Conservation (phyloP, 2,888 invertebrate genomes). For the Cheilosia vernalis region DNA sequence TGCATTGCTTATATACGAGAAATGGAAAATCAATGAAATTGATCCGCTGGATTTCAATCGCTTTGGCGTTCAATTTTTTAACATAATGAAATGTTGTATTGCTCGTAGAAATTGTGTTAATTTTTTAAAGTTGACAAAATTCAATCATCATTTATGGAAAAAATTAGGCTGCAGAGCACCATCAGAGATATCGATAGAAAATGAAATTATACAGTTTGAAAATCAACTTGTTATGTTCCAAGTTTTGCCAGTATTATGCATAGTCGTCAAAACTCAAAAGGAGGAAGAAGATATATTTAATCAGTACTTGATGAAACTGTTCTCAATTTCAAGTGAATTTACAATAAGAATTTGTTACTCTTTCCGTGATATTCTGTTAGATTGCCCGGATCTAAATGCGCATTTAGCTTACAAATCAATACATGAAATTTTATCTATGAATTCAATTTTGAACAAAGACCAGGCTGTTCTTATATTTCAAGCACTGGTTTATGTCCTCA, state of each 20-base stretch:
- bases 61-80: slow-evolving; percentile 82
- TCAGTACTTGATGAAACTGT: slow-evolving; percentile 85
- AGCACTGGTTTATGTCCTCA: slow-evolving; percentile 86
- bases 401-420: slow-evolving; percentile 82
- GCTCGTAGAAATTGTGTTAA: slow-evolving; percentile 79
- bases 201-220: slow-evolving; percentile 83
- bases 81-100: slow-evolving; percentile 82
- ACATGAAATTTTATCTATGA: slow-evolving; percentile 82
- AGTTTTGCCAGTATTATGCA: slow-evolving; percentile 86
- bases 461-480: slow-evolving; percentile 87
- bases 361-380: slow-evolving; percentile 84
- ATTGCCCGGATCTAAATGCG: slow-evolving; percentile 75
- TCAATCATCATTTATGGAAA: slow-evolving; percentile 83
- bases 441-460: slow-evolving; percentile 85
- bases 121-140: slow-evolving; percentile 82
- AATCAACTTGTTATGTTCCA: slow-evolving; percentile 87
- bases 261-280: slow-evolving; percentile 80
- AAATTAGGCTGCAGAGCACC: slow-evolving; percentile 81
- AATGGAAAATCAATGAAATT: slow-evolving; percentile 77
- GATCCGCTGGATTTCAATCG: slow-evolving; percentile 79
- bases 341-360: slow-evolving; percentile 86
- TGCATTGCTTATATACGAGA: slow-evolving; percentile 80
- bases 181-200: slow-evolving; percentile 81
- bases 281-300: slow-evolving; percentile 84
- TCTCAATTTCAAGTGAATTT: slow-evolving; percentile 87